Evolutionary conservation across 2,113 vertebrate species (phyloP), one percentile per base, ranked within the genome.

Genomic region (Diphyllodes magnificus): DNA sequence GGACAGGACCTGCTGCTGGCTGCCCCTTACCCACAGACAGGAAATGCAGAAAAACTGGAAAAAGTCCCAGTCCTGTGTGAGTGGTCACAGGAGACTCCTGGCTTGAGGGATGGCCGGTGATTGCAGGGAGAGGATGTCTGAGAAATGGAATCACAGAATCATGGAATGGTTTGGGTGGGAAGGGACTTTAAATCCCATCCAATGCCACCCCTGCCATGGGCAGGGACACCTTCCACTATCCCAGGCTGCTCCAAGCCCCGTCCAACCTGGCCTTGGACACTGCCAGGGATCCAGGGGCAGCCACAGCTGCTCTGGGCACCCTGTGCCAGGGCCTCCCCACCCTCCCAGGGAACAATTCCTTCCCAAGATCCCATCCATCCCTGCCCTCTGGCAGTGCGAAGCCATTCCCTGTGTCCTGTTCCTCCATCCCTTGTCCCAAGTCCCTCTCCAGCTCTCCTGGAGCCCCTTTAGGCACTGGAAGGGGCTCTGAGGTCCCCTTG

Each of bases 401-500:
- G 57, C 35, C 42, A 71, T 72, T 64, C 35, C 50, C 31, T 16
- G 11, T 27, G 42, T 37, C 17, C 76, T 56, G 21, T 64, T 31
- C 21, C 42, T 50, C 31, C 50, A 64, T 0, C 1, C 31, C 35
- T 57, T 72, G 42, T 28, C 59, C 42, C 42, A 0, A 31, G 18
- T 64, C 31, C 35, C 68, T 65, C 27, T 72, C 6, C 59, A 49
- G 25, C 35, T 72, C 31, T 59, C 15, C 5, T 57, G 31, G 27
- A 81, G 44, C 33, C 22, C 7, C 19, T 51, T 73, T 6, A 39
- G 27, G 27, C 15, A 0, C 33, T 51, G 18, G 0, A 3, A 44
- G 14, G 42, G 5, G 5, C 18, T 44, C 50, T 44, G 1, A 42
- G 27, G 0, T 57, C 42, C 0, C 25, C 21, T 2, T 7, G 8